A percentile compares a stretch with the other conserved stretches of the same genome.
These are phyloP conservation scores for Dromococcyx pavoninus DNA, from an alignment of 2,797 vertebrate species.

Conservation along the genomic window DNA sequence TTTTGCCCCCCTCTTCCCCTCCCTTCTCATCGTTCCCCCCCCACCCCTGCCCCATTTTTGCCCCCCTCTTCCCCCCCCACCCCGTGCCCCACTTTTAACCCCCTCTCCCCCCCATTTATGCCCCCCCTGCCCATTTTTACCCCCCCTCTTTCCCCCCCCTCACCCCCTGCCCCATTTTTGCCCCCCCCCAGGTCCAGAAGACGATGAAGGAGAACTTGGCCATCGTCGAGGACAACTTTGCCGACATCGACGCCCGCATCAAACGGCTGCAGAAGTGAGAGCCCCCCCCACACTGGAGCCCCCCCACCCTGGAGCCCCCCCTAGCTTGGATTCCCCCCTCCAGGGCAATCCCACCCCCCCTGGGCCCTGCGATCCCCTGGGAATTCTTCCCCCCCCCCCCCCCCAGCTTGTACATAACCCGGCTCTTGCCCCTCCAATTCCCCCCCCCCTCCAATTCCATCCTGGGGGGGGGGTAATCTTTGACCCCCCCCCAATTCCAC, in stretches of 20 bases:
- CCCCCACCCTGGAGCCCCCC: background rate
- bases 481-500: background rate
- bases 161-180: no score
- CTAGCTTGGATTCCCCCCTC: no score
- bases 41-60: no score
- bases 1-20: no score
- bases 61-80: no score
- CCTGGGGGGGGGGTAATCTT: slow-evolving; percentile 3
- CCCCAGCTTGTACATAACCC: background rate
- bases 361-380: background rate
- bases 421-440: background rate
- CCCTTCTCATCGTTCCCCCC: no score
- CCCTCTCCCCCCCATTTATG: no score
- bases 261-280: slow-evolving; percentile 87
- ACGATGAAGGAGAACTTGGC: slow-evolving; percentile 92
- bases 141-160: background rate
- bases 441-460: background rate
- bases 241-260: slow-evolving; percentile 85
- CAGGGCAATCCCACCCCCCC: background rate
- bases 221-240: slow-evolving; percentile 87
- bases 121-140: no score
- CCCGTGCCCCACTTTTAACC: no score
- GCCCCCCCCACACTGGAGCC: background rate
- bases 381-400: background rate
- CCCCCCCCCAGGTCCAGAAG: slow-evolving; percentile 88